Evolutionary conservation across 2,888 invertebrate species (phyloP), one percentile per base, ranked within the genome.

Genomic region (Euplagia quadripunctaria): DNA sequence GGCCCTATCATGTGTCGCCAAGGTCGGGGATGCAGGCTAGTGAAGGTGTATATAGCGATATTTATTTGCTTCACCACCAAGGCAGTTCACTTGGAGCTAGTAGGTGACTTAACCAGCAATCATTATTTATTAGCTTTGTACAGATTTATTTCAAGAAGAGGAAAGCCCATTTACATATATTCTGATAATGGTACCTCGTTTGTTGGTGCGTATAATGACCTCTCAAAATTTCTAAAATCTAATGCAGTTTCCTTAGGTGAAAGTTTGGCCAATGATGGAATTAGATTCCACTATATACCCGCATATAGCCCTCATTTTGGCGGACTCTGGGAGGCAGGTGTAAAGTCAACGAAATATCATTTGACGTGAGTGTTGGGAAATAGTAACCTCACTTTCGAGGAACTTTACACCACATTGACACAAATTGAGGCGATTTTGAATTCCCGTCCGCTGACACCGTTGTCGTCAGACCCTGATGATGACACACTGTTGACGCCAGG

Each of bases 291-390:
- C 1, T 46, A 4, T 46, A 55, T 55, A 55, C 55, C 55, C 6
- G 55, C 17, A 11, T 8, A 17, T 55, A 17, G 6, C 7, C 14
- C 55, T 0, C 4, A 46, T 46, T 46, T 46, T 7, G 7, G 46
- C 4, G 46, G 17, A 55, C 55, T 55, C 20, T 63, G 20, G 63
- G 63, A 31, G 17, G 55, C 55, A n/a, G 55, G 63, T 20, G 31
- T 63, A 3, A 63, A 63, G 63, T 63, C 63, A 63, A 63, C 20
- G 0, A 63, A 63, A 17, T 20, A 63, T 5, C n/a, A 63, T 31
- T 58, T 76, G 7, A 41, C 52, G 16, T 14, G 79, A 69, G 76
- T 81, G 51, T 64, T 79, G 71, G 77, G 74, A 46, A 31, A 31
- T 31, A 1, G 31, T 31, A 31, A 31, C 31, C 31, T 31, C 31